Evolutionary conservation across 2,888 invertebrate genomes (phyloP), one percentile per base, ranked within the genome.

Genomic region (Oasisia sp.): DNA sequence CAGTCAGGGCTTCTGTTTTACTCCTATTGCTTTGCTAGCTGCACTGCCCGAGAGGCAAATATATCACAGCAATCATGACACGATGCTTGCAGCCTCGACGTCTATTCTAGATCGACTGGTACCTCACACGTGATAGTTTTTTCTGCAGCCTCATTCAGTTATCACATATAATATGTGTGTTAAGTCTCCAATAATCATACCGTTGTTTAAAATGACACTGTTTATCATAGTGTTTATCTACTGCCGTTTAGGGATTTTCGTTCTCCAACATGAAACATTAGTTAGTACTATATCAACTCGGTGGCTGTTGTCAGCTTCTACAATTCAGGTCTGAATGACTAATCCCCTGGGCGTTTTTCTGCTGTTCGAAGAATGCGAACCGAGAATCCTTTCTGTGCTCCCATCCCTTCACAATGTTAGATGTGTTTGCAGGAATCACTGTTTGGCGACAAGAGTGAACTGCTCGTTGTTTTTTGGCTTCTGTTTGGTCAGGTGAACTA

Each of bases 321-420:
- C 91, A 0, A 91, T n/a, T 1, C 19, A 45, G 5, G 44, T 27
- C 27, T 8, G 32, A 12, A 91, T 45, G 44, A 91, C 14, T 45
- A 91, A 12, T 44, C 91, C 38, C 7, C 91, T 45, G 14, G 91
- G 38, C 44, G 44, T 45, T 44, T 91, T 32, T 91, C 91, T 45
- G 91, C 91, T 91, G 91, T 8, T 38, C 45, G 32, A 32, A 90
- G 14, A 11, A 32, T 38, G 50, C 50, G n/a, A 50, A 32, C 50
- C 14, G 32, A 45, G 38, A 91, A 91, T 14, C 44, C 91, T 14
- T 50, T 45, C 50, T 50, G 44, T 19, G 45, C 27, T 50, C 12
- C 0, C 3, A 91, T 14, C 91, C 56, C 32, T 91, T 91, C 38
- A 91, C 38, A 91, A 44, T 91, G 14, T 45, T 50, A 14, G 50